Conservation (phyloP, 2,888 invertebrate genomes). For the Congeria kusceri region DNA sequence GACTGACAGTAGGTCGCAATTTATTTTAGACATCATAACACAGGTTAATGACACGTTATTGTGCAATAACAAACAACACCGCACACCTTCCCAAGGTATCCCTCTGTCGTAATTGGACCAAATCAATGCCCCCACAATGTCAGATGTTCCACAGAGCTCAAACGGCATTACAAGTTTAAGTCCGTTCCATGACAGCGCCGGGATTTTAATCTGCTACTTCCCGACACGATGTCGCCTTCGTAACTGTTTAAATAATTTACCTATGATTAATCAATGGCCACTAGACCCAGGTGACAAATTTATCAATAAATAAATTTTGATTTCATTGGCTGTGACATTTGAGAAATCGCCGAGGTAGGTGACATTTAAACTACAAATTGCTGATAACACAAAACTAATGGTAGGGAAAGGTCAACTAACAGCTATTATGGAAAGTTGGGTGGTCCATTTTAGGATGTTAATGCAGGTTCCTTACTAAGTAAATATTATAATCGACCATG, state of each 20-base stretch:
- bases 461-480: no score
- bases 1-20: no score
- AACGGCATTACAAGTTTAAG: no score
- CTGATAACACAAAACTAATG: slow-evolving; percentile 1
- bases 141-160: no score
- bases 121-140: no score
- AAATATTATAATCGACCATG: no score
- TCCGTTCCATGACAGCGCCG: no score
- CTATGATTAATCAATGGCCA: slow-evolving; percentile 14
- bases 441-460: no score
- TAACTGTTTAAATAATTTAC: slow-evolving; percentile 13
- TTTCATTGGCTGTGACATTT: slow-evolving; percentile 25
- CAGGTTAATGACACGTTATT: no score
- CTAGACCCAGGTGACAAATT: slow-evolving; percentile 10
- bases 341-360: neutral
- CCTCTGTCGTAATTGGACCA: no score
- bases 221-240: slow-evolving; percentile 21
- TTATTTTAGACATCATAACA: no score
- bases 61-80: neutral
- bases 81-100: neutral
- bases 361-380: neutral
- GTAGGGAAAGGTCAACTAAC: neutral
- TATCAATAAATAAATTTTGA: slow-evolving; percentile 43
- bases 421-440: neutral
- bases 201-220: slow-evolving; percentile 28